These are phyloP conservation scores for Athripsodes cinereus DNA, from an alignment of 2,888 invertebrate genomes.

Conservation along the genomic window DNA sequence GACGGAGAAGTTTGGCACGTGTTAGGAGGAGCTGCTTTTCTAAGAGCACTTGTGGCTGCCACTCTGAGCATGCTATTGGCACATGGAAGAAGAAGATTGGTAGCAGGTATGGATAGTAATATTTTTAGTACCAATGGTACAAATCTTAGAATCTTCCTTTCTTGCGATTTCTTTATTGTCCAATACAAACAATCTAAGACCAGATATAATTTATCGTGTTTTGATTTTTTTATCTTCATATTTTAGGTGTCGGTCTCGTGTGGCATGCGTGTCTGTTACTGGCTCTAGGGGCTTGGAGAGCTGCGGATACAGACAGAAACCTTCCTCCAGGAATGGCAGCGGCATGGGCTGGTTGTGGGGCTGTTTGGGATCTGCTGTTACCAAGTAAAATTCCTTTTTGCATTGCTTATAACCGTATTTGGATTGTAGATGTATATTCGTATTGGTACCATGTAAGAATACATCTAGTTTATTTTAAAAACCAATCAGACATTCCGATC, in stretches of 20 bases:
- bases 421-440: not conserved
- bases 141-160: no score
- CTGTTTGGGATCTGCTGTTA: slow-evolving; percentile 74
- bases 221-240: not conserved
- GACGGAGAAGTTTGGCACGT: slow-evolving; percentile 68
- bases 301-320: slow-evolving; percentile 73
- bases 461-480: slow-evolving; percentile 1
- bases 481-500: no score
- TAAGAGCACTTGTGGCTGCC: slow-evolving; percentile 71
- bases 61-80: slow-evolving; percentile 76
- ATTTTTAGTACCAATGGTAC: no score
- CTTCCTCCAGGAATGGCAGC: slow-evolving; percentile 78
- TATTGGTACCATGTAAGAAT: not conserved
- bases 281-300: slow-evolving; percentile 73
- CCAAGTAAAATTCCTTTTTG: slow-evolving; percentile 37
- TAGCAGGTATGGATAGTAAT: slow-evolving; percentile 50
- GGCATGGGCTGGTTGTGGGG: slow-evolving; percentile 82
- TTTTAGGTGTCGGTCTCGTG: slow-evolving; percentile 67
- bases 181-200: no score
- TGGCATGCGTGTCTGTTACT: slow-evolving; percentile 74
- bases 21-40: slow-evolving; percentile 64
- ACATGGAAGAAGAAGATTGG: slow-evolving; percentile 65
- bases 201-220: no score
- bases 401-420: no score
- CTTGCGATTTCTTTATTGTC: no score